phyloP scores from a whole-genome alignment of 2,797 vertebrate genomes.

The Pangasius djambal region DNA sequence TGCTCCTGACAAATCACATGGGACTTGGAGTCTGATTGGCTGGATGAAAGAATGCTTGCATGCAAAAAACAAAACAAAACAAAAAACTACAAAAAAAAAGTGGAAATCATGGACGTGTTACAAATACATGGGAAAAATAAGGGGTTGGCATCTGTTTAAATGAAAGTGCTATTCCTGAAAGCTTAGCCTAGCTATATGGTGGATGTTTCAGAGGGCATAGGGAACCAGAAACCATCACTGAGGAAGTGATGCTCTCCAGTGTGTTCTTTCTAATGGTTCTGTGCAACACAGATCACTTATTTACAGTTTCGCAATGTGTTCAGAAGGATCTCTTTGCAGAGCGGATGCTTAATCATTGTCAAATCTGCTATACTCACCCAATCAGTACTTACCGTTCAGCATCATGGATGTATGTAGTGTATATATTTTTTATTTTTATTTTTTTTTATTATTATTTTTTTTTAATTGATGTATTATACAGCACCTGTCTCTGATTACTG shows the following conservation, averaged over 20 bases:
- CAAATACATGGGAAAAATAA: background rate
- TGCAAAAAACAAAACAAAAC: conserved; percentile 1
- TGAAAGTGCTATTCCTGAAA: background rate
- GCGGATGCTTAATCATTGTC: conserved; percentile 9
- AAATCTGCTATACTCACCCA: conserved; percentile 48
- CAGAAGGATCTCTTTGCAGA: background rate
- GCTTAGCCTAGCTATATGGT: background rate
- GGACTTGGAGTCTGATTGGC: conserved; percentile 51
- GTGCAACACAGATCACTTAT: background rate
- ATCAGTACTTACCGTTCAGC: conserved; percentile 41
- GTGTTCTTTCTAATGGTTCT: conserved; percentile 17
- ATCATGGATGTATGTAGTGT: background rate
- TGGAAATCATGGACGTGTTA: conserved; percentile 2
- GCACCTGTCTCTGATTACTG: conserved; percentile 15
- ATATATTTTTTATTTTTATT: background rate
- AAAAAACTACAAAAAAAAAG: background rate
- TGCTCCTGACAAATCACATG: conserved; percentile 54
- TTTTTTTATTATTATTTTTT: background rate
- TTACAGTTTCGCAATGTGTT: background rate
- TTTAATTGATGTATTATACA: background rate
- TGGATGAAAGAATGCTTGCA: conserved; percentile 50
- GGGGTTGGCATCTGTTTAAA: background rate
- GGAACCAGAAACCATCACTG: background rate
- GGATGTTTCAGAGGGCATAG: background rate
- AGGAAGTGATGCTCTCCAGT: background rate